These are phyloP conservation scores for Neocrepidodera transversa DNA, from an alignment of 2,888 invertebrate species.

Conservation along the genomic window DNA sequence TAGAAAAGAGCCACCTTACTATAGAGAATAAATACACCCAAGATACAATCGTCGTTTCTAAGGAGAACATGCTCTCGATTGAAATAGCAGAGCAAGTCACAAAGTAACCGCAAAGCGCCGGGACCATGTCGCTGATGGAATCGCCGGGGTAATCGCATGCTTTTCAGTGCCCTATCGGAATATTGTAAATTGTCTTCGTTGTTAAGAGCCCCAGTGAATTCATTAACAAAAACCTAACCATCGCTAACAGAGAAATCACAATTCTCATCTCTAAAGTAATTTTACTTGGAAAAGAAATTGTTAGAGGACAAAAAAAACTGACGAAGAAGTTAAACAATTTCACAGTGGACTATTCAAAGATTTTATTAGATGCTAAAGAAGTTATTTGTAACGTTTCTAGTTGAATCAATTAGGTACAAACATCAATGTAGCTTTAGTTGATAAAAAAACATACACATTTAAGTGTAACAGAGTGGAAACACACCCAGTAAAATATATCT, in stretches of 20 bases:
- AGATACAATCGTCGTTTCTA: slow-evolving; percentile 57
- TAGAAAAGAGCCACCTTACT: slow-evolving; percentile 17
- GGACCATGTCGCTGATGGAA: slow-evolving; percentile 41
- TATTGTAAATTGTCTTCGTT: slow-evolving; percentile 43
- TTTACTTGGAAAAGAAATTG: background rate
- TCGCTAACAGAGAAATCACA: slow-evolving; percentile 20
- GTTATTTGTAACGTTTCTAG: too few species aligned
- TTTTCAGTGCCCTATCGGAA: slow-evolving; percentile 43
- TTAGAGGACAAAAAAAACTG: background rate
- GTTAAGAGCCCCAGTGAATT: slow-evolving; percentile 33
- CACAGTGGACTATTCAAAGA: too few species aligned
- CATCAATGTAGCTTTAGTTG: too few species aligned
- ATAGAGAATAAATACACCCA: slow-evolving; percentile 28
- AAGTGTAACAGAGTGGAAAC: too few species aligned
- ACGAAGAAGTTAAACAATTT: background rate
- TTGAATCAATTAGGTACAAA: too few species aligned
- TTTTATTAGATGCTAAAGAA: too few species aligned
- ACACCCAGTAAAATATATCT: too few species aligned
- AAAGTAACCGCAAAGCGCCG: slow-evolving; percentile 49
- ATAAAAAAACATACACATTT: too few species aligned
- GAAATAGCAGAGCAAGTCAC: slow-evolving; percentile 52
- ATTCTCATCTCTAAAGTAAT: slow-evolving; percentile 6
- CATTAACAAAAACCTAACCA: slow-evolving; percentile 35
- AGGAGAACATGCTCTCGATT: slow-evolving; percentile 59
- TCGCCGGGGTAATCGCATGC: slow-evolving; percentile 37